A percentile compares a stretch with the other conserved stretches of the same genome.
Conservation (phyloP, 92 coral and sea anemone genomes). For the Virgularia gustaviana region DNA sequence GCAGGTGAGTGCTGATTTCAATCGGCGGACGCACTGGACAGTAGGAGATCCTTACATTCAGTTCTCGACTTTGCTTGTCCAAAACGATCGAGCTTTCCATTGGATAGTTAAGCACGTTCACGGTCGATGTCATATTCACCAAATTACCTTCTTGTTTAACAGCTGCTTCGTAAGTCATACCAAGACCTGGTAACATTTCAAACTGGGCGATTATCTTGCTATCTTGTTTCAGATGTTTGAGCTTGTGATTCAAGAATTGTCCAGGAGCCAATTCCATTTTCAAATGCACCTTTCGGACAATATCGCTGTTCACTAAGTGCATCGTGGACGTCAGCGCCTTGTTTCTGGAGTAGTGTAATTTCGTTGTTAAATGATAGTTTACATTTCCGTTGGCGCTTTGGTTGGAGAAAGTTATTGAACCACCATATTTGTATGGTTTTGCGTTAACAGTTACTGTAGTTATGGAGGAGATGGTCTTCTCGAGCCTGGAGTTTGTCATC, state of each 20-base stretch:
- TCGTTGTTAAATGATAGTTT: conserved; percentile 57
- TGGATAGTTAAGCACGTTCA: conserved; percentile 55
- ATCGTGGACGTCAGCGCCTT: conserved; percentile 64
- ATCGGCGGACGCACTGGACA: conserved; percentile 58
- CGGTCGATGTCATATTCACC: conserved; percentile 24
- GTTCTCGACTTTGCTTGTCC: conserved; percentile 45
- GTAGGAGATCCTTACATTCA: conserved; percentile 61
- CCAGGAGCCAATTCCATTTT: conserved; percentile 79
- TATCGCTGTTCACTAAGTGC: conserved; percentile 50
- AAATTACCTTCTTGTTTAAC: not conserved
- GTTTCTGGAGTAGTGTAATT: conserved; percentile 65
- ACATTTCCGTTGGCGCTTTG: conserved; percentile 49
- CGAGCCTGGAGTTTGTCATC: not conserved
- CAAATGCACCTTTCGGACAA: conserved; percentile 42
- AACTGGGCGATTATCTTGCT: conserved; percentile 2
- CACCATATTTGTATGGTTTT: conserved; percentile 68
- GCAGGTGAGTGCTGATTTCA: conserved; percentile 59
- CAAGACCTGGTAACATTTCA: conserved; percentile 26
- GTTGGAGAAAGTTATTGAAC: conserved; percentile 64
- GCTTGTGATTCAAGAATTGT: conserved; percentile 56
- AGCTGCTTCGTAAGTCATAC: conserved; percentile 11
- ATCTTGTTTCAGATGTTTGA: not conserved
- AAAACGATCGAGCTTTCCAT: conserved; percentile 58
- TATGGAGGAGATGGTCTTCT: conserved; percentile 14
- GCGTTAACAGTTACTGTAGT: conserved; percentile 42